Evolutionary conservation across 2,888 invertebrate genomes (phyloP).

Genomic region (Lordiphosa fenestrarum): DNA sequence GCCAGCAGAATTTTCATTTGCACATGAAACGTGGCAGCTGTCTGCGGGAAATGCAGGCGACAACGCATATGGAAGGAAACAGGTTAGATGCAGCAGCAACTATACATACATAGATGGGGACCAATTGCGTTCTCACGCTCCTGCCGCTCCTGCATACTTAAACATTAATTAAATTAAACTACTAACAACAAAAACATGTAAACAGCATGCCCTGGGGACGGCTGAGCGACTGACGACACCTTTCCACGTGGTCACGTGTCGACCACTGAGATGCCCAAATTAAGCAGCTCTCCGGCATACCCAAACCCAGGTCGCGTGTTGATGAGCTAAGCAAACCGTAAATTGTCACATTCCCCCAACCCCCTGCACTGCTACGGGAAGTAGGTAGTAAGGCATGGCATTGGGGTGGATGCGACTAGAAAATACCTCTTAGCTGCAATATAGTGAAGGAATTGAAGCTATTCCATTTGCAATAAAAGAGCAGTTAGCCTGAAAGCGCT

Average conservation of each 20-base stretch:
- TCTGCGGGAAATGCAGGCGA: conserved; percentile 36
- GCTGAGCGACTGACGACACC: conserved; percentile 29
- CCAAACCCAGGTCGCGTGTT: conserved; percentile 48
- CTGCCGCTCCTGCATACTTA: conserved; percentile 41
- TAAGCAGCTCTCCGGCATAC: conserved; percentile 54
- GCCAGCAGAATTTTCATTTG: conserved; percentile 38
- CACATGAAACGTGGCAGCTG: conserved; percentile 72
- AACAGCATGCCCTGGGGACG: conserved; percentile 41
- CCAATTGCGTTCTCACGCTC: conserved; percentile 52
- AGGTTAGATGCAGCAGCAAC: conserved; percentile 3
- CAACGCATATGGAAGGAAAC: conserved; percentile 24
- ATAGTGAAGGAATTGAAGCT: too few relatives aligned
- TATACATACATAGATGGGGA: neutral
- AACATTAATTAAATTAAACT: conserved; percentile 67
- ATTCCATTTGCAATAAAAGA: too few relatives aligned
- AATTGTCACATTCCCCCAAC: conserved; percentile 54
- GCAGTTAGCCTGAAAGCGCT: too few relatives aligned
- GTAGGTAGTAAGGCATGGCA: neutral
- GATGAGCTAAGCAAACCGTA: conserved; percentile 70
- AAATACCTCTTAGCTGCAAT: conserved; percentile 4
- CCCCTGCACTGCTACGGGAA: neutral
- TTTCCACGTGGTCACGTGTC: conserved; percentile 54
- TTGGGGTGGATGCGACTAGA: conserved; percentile 1
- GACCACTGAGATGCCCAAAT: conserved; percentile 57
- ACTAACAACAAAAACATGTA: conserved; percentile 69